Conservation (phyloP, 1,140 invertebrate genomes). For the Trigoniulus corallinus region DNA sequence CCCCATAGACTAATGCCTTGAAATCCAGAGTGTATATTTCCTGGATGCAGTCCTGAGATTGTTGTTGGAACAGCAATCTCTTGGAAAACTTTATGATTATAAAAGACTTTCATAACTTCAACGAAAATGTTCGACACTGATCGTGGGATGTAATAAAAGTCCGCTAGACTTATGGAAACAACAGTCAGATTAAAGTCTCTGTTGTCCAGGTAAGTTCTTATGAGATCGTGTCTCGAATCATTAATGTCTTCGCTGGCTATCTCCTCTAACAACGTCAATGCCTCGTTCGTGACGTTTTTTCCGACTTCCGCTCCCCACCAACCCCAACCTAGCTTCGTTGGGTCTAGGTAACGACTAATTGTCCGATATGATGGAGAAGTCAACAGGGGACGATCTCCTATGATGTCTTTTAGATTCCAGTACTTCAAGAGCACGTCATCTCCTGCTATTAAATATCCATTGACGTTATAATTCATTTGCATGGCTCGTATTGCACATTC, state of each 20-base stretch:
- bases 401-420: not conserved
- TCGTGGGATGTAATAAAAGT: not conserved
- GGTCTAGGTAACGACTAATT: not conserved
- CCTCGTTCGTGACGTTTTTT: not conserved
- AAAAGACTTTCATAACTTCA: not conserved
- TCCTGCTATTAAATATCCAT: not conserved
- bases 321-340: not conserved
- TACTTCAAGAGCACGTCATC: not conserved
- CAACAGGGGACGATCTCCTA: not conserved
- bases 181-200: not conserved
- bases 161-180: not conserved
- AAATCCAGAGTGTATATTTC: not conserved
- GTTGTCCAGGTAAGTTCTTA: not conserved
- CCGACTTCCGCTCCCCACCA: not conserved
- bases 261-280: too few species aligned
- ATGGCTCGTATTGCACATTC: not conserved
- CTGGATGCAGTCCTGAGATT: not conserved
- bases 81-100: not conserved
- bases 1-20: not conserved
- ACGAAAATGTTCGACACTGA: not conserved
- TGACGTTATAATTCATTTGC: not conserved
- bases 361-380: not conserved
- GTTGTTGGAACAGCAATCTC: not conserved
- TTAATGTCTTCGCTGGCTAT: not conserved
- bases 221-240: not conserved